Evolutionary conservation across 2,113 vertebrate genomes (phyloP).

Genomic region (Tiliqua scincoides): DNA sequence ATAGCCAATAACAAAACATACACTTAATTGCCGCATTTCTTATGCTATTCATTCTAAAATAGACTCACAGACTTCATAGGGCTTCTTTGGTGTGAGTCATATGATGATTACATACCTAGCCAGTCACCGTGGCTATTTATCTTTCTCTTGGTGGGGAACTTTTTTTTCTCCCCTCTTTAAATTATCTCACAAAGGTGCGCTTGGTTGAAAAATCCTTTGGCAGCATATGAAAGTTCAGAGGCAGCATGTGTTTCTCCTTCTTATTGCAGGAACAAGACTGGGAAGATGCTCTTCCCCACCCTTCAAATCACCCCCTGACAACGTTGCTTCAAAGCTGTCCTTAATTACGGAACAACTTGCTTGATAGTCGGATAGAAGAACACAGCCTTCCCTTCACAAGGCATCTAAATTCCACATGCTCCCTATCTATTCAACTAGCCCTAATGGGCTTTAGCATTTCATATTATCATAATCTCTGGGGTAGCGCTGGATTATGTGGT

Average conservation of each 20-base stretch:
- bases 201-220: conserved; percentile 31
- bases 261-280: conserved; percentile 35
- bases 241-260: conserved; percentile 36
- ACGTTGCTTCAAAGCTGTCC: conserved; percentile 52
- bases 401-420: conserved; percentile 19
- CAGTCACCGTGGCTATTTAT: conserved; percentile 1
- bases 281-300: conserved; percentile 29
- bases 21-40: background rate
- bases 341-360: background rate
- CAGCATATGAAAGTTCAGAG: conserved; percentile 32
- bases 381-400: background rate
- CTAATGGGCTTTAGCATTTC: conserved; percentile 22
- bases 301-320: conserved; percentile 36
- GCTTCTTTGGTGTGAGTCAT: background rate
- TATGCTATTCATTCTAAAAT: background rate
- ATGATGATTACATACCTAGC: conserved; percentile 7
- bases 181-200: background rate
- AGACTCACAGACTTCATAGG: background rate
- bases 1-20: background rate
- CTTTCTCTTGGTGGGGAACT: conserved; percentile 5
- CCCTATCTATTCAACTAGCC: conserved; percentile 21
- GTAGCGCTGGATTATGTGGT: conserved; percentile 8
- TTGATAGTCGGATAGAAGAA: conserved; percentile 11
- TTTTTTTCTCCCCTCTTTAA: background rate
- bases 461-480: conserved; percentile 21